Evolutionary conservation across 2,113 vertebrate genomes (phyloP).

Genomic region (Nannobrachium achirus): DNA sequence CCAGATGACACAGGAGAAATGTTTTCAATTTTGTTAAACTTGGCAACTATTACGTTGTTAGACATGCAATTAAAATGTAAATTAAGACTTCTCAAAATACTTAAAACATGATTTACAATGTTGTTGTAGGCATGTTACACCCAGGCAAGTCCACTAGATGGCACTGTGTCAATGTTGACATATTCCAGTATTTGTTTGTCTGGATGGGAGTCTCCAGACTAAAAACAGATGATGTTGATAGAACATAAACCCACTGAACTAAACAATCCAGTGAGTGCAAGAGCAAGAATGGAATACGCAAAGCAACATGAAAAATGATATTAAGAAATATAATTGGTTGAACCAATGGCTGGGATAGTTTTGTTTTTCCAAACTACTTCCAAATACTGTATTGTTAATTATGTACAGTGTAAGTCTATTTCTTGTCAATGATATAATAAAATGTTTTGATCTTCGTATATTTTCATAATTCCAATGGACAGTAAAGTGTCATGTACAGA

Average conservation of each 20-base stretch:
- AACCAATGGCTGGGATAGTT: too few species aligned
- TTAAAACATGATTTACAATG: not conserved
- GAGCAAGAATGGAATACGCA: too few species aligned
- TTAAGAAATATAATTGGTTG: too few species aligned
- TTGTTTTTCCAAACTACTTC: too few species aligned
- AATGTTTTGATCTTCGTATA: not conserved
- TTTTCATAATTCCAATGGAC: not conserved
- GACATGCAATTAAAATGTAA: not conserved
- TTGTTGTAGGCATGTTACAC: not conserved
- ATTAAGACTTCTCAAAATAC: not conserved
- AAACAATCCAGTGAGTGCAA: too few species aligned
- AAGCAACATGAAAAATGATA: too few species aligned
- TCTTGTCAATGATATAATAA: not conserved
- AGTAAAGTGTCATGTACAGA: not conserved
- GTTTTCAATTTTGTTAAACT: too few species aligned
- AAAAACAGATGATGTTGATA: not conserved
- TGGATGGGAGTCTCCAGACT: too few species aligned
- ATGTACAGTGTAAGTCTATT: too few species aligned
- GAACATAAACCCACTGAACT: not conserved
- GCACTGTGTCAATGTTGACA: not conserved
- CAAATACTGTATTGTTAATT: too few species aligned
- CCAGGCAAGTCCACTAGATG: conserved; percentile 30
- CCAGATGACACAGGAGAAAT: too few species aligned
- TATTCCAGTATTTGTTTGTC: not conserved
- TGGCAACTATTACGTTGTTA: too few species aligned